phyloP scores from a whole-genome alignment of 2,797 vertebrate species.

The Avahi laniger region DNA sequence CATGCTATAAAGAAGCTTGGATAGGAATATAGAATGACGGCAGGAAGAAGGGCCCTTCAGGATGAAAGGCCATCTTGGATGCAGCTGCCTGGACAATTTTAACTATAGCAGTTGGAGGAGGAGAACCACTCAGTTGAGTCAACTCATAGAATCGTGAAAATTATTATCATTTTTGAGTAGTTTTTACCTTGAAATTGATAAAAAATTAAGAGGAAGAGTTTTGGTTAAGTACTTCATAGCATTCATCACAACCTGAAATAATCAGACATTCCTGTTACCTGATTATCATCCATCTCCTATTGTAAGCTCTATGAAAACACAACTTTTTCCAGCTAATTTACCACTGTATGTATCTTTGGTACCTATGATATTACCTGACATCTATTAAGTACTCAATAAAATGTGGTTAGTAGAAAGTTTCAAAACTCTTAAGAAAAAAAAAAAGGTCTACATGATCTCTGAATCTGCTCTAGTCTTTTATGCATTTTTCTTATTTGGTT shows the following conservation, averaged over 20 bases:
- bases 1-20: neutral
- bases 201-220: too few species aligned
- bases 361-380: neutral
- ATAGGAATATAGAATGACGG: neutral
- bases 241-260: neutral
- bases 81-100: neutral
- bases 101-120: rapidly evolving
- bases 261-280: neutral
- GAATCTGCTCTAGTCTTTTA: too few species aligned
- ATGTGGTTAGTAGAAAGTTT: neutral
- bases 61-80: neutral
- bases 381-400: neutral
- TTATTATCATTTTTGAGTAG: neutral
- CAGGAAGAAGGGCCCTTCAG: too few species aligned
- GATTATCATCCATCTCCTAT: neutral
- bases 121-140: neutral
- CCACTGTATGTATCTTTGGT: rapidly evolving
- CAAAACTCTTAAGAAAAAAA: neutral
- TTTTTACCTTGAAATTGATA: neutral
- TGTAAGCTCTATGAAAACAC: neutral
- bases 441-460: too few species aligned
- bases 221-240: neutral
- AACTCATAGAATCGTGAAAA: neutral
- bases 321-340: neutral
- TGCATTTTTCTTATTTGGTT: neutral